phyloP scores from a whole-genome alignment of 2,113 vertebrate species.

The Climacteris rufus region DNA sequence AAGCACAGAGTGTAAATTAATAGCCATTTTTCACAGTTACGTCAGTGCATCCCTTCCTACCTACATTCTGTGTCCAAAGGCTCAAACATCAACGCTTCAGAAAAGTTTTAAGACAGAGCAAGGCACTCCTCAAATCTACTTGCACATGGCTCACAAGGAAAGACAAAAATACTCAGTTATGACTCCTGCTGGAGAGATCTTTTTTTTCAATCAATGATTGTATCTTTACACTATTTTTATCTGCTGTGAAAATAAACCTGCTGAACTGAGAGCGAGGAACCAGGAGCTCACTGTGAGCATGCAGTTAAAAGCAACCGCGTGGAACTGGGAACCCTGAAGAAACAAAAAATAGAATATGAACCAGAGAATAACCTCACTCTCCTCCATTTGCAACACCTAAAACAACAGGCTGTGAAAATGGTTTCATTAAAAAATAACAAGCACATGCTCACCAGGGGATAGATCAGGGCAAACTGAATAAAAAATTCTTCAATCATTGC shows the following conservation, averaged over 20 bases:
- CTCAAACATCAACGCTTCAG: not conserved
- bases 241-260: conserved; percentile 14
- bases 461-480: conserved; percentile 65
- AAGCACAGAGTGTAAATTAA: not conserved
- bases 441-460: conserved; percentile 66
- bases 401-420: conserved; percentile 73
- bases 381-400: conserved; percentile 55
- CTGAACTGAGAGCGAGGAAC: not conserved
- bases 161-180: not conserved
- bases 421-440: conserved; percentile 83
- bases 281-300: rapidly evolving
- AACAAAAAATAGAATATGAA: conserved; percentile 25
- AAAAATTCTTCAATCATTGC: conserved; percentile 79
- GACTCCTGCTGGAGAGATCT: not conserved
- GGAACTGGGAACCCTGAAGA: not conserved
- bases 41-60: not conserved
- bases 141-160: not conserved
- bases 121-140: not conserved
- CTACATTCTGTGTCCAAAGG: not conserved
- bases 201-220: not conserved
- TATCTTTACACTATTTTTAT: conserved; percentile 35
- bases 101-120: not conserved
- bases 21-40: not conserved
- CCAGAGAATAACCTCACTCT: conserved; percentile 25
- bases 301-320: not conserved